Conservation (phyloP, 2,797 vertebrate species). For the Apodemus agrarius region DNA sequence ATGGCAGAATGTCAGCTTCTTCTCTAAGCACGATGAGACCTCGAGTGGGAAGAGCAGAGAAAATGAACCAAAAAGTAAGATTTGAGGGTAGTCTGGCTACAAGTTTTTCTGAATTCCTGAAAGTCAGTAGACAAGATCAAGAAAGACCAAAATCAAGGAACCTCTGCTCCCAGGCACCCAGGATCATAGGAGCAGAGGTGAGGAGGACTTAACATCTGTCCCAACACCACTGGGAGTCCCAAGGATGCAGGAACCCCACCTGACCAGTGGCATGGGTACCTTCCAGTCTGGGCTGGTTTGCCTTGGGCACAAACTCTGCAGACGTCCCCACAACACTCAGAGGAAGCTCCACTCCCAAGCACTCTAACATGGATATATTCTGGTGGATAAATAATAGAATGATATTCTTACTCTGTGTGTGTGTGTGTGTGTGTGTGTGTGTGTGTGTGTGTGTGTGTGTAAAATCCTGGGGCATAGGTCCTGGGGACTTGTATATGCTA, state of each 20-base stretch:
- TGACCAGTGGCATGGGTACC: too few species aligned
- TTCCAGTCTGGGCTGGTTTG: too few species aligned
- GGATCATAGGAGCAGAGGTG: too few species aligned
- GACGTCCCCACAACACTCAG: too few species aligned
- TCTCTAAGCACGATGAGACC: neutral
- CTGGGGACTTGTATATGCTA: neutral
- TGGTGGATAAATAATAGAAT: neutral
- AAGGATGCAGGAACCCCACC: too few species aligned
- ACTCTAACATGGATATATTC: neutral
- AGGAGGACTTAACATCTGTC: too few species aligned
- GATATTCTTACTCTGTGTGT: neutral
- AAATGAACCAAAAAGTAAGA: neutral
- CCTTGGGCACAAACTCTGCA: too few species aligned
- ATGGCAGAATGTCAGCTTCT: neutral
- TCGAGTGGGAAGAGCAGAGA: neutral
- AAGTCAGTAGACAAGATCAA: neutral
- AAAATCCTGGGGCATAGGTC: neutral
- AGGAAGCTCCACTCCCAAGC: too few species aligned
- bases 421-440: neutral
- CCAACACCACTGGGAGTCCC: too few species aligned
- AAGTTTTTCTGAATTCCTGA: slow-evolving; percentile 35
- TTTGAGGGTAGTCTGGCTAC: neutral
- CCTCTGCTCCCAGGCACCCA: too few species aligned
- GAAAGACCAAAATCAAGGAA: neutral
- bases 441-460: neutral